Percentiles rank a stretch among this genome's conserved stretches.
These are phyloP conservation scores for Pantherophis vulpinus DNA, from an alignment of 2,797 vertebrate genomes.

Conservation along the genomic window DNA sequence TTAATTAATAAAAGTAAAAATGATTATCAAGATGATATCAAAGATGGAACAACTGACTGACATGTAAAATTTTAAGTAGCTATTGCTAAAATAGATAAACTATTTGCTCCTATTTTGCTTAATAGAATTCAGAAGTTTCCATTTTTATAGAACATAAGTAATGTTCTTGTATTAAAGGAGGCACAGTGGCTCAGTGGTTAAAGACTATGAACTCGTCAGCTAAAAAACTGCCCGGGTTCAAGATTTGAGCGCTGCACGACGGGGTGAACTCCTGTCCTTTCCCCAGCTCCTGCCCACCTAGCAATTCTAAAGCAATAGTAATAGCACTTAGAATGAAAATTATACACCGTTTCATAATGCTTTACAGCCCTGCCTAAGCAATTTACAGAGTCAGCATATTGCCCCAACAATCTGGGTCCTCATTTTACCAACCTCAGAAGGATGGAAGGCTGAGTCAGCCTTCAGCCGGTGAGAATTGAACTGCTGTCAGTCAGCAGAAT, in stretches of 20 bases:
- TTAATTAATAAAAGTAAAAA: background rate
- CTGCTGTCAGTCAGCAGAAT: background rate
- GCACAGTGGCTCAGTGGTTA: background rate
- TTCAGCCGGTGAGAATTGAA: background rate
- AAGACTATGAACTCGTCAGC: background rate
- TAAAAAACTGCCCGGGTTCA: background rate
- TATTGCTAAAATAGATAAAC: constrained; percentile 26
- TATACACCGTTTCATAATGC: background rate
- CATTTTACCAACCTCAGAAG: background rate
- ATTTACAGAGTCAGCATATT: background rate
- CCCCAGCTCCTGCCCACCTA: background rate
- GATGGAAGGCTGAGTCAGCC: background rate
- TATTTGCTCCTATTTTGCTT: constrained; percentile 29
- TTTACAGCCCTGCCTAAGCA: background rate
- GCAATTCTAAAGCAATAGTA: background rate
- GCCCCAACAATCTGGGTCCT: background rate
- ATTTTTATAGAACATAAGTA: constrained; percentile 13
- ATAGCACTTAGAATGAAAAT: background rate
- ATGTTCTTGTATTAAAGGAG: background rate
- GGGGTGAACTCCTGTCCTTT: background rate
- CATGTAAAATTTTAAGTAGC: constrained; percentile 6
- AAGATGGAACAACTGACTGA: background rate
- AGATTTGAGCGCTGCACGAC: background rate
- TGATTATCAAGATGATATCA: background rate
- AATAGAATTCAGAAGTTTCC: constrained; percentile 17